Percentiles rank a stretch among this genome's conserved stretches.
Evolutionary conservation across 92 coral and sea anemone species (phyloP).

Genomic region (Diadumene lineata): DNA sequence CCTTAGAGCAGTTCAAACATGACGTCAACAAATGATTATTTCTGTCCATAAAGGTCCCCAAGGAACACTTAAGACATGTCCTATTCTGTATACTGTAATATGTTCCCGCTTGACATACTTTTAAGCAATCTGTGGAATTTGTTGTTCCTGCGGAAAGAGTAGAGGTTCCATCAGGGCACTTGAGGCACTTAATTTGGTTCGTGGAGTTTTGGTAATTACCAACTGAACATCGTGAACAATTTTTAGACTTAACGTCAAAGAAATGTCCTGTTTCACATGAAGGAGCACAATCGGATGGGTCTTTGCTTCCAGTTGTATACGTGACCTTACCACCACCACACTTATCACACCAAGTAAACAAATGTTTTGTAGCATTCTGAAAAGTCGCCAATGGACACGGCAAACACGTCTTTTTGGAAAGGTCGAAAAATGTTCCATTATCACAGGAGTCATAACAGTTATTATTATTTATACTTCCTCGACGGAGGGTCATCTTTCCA

Average conservation of each 20-base stretch:
- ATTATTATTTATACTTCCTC: conserved; percentile 39
- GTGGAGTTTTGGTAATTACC: conserved; percentile 58
- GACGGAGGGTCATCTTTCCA: conserved; percentile 47
- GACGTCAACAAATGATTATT: neutral
- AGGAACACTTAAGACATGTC: neutral
- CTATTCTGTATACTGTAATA: conserved; percentile 8
- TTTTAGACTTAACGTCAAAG: neutral
- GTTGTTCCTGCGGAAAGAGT: conserved; percentile 42
- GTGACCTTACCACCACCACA: conserved; percentile 49
- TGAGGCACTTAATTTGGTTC: conserved; percentile 44
- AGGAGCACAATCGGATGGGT: conserved; percentile 27
- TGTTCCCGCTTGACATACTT: conserved; percentile 36
- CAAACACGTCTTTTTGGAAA: conserved; percentile 21
- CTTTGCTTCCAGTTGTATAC: conserved; percentile 29
- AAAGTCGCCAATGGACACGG: conserved; percentile 56
- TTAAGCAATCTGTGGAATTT: conserved; percentile 21
- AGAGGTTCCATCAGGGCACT: conserved; percentile 39
- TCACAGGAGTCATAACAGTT: conserved; percentile 60
- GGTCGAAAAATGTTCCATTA: conserved; percentile 48
- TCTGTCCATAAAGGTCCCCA: conserved; percentile 18
- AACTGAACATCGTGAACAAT: conserved; percentile 37
- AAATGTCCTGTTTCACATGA: conserved; percentile 55
- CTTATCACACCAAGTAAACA: conserved; percentile 33
- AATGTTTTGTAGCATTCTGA: conserved; percentile 39
- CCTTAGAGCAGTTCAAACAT: conserved; percentile 38